Percentiles rank a stretch among this genome's conserved stretches.
phyloP scores from a whole-genome alignment of 2,797 vertebrate genomes.

The Artibeus jamaicensis region DNA sequence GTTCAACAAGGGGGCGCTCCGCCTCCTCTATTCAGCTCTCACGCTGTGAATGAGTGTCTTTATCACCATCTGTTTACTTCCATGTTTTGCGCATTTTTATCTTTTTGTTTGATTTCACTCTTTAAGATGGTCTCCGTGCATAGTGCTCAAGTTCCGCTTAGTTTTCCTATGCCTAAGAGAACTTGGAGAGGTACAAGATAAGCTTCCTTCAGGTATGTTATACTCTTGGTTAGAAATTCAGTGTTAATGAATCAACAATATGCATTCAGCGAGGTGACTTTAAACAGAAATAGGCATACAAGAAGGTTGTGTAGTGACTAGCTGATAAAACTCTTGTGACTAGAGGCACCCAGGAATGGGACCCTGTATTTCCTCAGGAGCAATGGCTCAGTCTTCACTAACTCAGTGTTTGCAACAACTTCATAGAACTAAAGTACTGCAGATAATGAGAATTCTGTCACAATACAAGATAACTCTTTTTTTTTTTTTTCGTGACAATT shows the following conservation, averaged over 20 bases:
- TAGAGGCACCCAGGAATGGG: not conserved
- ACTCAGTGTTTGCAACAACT: not conserved
- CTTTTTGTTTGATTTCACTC: not conserved
- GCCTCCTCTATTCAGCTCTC: not conserved
- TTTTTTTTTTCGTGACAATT: not conserved
- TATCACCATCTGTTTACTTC: not conserved
- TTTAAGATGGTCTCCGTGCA: not conserved
- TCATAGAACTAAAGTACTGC: not conserved
- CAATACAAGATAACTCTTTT: not conserved
- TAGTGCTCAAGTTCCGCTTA: not conserved
- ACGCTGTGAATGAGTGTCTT: not conserved
- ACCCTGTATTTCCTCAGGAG: not conserved
- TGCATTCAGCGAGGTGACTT: not conserved
- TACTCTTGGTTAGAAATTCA: not conserved
- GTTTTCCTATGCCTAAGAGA: not conserved
- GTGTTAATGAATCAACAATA: not conserved
- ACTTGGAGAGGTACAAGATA: not conserved
- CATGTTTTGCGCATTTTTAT: not conserved
- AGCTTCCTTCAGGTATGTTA: not conserved
- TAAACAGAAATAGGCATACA: not conserved
- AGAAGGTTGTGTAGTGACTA: not conserved
- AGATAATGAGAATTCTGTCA: not conserved
- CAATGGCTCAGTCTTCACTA: not conserved
- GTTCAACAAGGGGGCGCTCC: rapidly evolving
- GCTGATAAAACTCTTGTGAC: not conserved